A percentile compares a stretch with the other conserved stretches of the same genome.
Conservation (phyloP, 1,140 invertebrate species). For the Hirudo medicinalis region DNA sequence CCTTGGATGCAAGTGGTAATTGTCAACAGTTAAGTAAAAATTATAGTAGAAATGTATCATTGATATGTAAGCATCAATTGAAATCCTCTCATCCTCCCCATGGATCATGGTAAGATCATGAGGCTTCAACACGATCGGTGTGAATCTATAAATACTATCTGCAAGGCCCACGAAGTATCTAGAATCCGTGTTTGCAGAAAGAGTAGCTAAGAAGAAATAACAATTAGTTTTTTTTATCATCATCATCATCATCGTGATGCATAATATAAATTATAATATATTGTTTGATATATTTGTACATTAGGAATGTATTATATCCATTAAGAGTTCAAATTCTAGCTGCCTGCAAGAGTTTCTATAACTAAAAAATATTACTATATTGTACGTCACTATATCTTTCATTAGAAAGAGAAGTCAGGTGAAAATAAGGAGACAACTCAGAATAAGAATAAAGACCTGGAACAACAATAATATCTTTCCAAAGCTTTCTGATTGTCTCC, state of each 20-base stretch:
- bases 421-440: neutral
- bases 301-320: neutral
- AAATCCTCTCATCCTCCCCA: constrained; percentile 48
- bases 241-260: neutral
- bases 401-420: neutral
- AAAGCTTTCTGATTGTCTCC: constrained; percentile 43
- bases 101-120: constrained; percentile 43
- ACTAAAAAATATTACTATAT: neutral
- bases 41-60: constrained; percentile 46
- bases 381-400: too few species aligned
- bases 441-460: constrained; percentile 37
- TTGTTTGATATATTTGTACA: neutral
- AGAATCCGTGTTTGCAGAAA: constrained; percentile 49
- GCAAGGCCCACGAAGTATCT: constrained; percentile 44
- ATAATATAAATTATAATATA: neutral
- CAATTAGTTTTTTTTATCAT: neutral
- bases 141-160: constrained; percentile 45
- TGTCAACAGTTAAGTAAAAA: constrained; percentile 45
- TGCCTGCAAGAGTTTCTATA: neutral
- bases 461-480: constrained; percentile 38
- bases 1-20: neutral
- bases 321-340: neutral
- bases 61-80: constrained; percentile 41
- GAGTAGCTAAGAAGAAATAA: constrained; percentile 33
- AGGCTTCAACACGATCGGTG: constrained; percentile 40